Conservation (phyloP, 2,113 vertebrate genomes). For the Saimiri boliviensis region DNA sequence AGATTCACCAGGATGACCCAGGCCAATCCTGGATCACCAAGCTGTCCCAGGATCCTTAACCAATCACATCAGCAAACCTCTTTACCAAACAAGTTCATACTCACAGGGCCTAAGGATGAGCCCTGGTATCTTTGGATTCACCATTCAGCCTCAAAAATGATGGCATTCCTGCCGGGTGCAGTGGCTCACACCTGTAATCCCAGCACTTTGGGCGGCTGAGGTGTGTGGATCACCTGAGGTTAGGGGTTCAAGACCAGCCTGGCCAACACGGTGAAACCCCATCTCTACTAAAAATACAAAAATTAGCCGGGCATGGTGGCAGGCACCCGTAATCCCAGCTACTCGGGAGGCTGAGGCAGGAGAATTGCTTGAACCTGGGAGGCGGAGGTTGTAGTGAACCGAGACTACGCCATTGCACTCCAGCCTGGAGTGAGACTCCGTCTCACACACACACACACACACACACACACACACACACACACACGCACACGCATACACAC, state of each 20-base stretch:
- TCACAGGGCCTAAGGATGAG: not conserved
- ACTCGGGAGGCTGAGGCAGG: not conserved
- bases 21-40: fast-evolving
- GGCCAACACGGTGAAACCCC: not conserved
- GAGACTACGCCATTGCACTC: not conserved
- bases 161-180: not conserved
- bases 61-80: not conserved
- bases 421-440: not conserved
- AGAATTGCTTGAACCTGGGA: not conserved
- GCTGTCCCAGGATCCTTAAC: too few relatives aligned
- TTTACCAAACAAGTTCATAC: not conserved
- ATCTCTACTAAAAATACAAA: not conserved
- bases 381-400: not conserved
- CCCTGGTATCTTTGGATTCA: fast-evolving
- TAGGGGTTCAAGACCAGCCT: not conserved
- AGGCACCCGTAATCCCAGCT: not conserved
- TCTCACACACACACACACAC: too few relatives aligned
- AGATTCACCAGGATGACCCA: too few relatives aligned
- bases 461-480: too few relatives aligned
- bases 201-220: not conserved
- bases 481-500: too few relatives aligned
- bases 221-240: not conserved
- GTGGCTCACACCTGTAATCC: not conserved
- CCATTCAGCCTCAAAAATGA: not conserved
- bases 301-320: not conserved